Evolutionary conservation across 2,113 vertebrate species (phyloP), one percentile per base, ranked within the genome.

Genomic region (Tetrao urogallus): DNA sequence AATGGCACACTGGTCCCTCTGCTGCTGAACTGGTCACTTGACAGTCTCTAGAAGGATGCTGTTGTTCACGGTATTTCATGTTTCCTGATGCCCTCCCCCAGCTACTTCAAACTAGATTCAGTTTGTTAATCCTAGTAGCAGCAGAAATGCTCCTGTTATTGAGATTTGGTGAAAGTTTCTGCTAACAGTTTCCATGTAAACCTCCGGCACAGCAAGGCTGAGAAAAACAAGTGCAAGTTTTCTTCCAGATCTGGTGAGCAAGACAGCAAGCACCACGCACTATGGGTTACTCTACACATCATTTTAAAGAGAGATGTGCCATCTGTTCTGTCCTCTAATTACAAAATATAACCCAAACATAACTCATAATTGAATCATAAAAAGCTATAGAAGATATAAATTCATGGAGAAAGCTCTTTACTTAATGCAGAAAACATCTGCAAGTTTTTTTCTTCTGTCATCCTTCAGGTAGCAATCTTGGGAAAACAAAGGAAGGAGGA

Each of bases 241-340:
- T 48, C 60, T 88, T 54, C 10, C 2, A 56, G 72, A 91, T 69
- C 76, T 40, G 21, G 60, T 81, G 85, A 57, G 56, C 61, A 65
- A 78, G 71, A 76, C 11, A 52, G 3, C 61, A 58, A 89, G 64
- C 71, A 91, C 27, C 58, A 84, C 36, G 58, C 78, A 80, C 64
- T 6, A 38, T 43, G 56, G 72, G 76, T 88, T 94, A 81, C 66
- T 84, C 36, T 61, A 67, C 38, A n/a, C 56, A 74, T 79, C 56
- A 64, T 58, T 85, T 89, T 42, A 94, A 86, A 66, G 47, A 61
- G 45, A 88, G 77, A 47, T 71, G 82, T 94, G 81, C 95, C 96
- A 97, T 96, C 89, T 97, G 94, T 79, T 96, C 93, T 83, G 80
- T n/a, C 61, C 71, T 88, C 77, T 94, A 94, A 95, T 95, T 93